Conservation (phyloP, 2,113 vertebrate genomes). For the Scytalopus superciliaris region DNA sequence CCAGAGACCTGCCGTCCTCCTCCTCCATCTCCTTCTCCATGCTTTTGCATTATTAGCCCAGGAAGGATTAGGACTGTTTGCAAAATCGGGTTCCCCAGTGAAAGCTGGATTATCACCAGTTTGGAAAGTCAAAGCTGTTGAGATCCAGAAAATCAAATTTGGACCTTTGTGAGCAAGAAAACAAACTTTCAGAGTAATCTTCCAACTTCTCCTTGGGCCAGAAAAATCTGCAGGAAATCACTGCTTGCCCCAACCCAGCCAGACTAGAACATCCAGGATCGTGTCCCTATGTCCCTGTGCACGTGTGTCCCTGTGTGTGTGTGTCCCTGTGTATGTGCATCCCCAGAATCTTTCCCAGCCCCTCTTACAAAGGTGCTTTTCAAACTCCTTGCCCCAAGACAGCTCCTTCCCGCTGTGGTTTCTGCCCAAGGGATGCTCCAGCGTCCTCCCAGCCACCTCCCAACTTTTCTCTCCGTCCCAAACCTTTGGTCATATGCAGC, state of each 20-base stretch:
- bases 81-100: background rate
- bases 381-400: background rate
- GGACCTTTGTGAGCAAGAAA: background rate
- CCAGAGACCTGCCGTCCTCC: background rate
- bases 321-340: background rate
- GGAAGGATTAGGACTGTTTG: background rate
- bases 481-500: background rate
- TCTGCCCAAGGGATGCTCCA: background rate
- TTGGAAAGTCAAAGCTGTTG: background rate
- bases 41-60: rapidly evolving
- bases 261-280: background rate
- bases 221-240: background rate
- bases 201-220: background rate
- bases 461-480: background rate
- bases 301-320: background rate
- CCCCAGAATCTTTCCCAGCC: background rate
- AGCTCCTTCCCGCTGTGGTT: background rate
- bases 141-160: background rate
- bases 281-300: rapidly evolving
- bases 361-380: background rate
- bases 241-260: background rate
- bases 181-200: background rate
- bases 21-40: background rate
- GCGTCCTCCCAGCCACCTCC: background rate
- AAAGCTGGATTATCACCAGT: background rate